phyloP scores from a whole-genome alignment of 1,140 invertebrate species.

The Phymorhynchus buccinoides region DNA sequence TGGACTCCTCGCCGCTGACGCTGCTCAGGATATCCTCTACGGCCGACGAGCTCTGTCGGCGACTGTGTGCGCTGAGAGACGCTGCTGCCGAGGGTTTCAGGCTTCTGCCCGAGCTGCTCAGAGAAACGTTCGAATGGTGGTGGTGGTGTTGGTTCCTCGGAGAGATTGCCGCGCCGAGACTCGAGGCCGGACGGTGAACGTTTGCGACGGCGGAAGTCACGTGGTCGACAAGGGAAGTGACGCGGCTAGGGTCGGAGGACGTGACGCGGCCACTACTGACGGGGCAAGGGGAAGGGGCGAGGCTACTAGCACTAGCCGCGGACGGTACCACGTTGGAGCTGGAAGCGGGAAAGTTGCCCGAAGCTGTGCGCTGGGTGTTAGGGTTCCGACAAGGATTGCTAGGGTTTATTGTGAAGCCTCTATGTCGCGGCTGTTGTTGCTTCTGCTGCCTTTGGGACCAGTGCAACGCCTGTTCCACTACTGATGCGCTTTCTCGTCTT shows the following conservation, averaged over 20 bases:
- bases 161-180: too few species aligned
- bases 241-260: not conserved
- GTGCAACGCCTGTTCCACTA: constrained; percentile 83
- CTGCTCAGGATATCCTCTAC: constrained; percentile 81
- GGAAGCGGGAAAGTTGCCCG: not conserved
- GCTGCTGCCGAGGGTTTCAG: too few species aligned
- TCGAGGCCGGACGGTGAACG: not conserved
- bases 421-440: constrained; percentile 23
- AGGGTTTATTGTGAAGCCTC: too few species aligned
- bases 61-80: constrained; percentile 66
- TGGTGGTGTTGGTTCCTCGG: too few species aligned
- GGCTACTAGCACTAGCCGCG: not conserved
- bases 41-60: constrained; percentile 78
- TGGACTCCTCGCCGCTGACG: not conserved
- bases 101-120: too few species aligned
- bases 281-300: not conserved
- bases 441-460: constrained; percentile 45
- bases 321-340: not conserved
- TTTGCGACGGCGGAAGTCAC: not conserved
- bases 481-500: constrained; percentile 78
- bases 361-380: not conserved
- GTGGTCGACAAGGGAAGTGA: not conserved
- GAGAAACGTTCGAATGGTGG: too few species aligned
- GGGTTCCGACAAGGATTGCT: too few species aligned
- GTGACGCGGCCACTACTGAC: not conserved